phyloP scores from a whole-genome alignment of 1,140 invertebrate genomes.

The Hypsibius dujardini region DNA sequence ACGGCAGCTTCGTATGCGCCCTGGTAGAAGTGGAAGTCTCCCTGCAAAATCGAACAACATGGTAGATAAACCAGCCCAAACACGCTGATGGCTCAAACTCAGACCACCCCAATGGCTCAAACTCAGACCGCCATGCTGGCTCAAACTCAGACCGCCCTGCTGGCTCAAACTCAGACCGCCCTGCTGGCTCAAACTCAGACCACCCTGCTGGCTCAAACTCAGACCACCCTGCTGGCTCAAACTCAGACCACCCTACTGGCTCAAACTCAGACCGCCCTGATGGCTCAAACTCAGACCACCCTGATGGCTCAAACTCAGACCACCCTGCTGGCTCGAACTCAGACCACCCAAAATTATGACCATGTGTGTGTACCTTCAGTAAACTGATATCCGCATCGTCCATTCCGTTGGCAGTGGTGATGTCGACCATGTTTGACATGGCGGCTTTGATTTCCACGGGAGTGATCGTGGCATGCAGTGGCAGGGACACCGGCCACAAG shows the following conservation, averaged over 20 bases:
- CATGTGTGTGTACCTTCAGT: no score
- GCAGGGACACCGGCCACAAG: background rate
- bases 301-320: background rate
- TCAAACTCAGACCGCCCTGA: background rate
- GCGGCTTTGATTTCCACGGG: background rate
- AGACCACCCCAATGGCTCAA: no score
- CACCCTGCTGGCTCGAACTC: background rate
- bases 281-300: background rate
- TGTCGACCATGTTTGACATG: background rate
- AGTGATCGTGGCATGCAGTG: background rate
- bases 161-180: no score
- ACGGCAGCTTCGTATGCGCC: background rate
- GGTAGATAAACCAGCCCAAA: no score
- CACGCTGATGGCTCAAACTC: background rate
- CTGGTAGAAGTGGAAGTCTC: background rate
- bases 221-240: no score
- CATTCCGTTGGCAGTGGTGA: background rate
- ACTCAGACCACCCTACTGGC: background rate
- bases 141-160: no score
- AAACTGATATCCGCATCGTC: background rate
- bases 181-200: no score
- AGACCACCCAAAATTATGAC: background rate
- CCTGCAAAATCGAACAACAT: background rate
- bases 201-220: no score
- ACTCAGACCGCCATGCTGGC: no score